Conservation (phyloP, 2,797 vertebrate genomes). For the Periparus ater region DNA sequence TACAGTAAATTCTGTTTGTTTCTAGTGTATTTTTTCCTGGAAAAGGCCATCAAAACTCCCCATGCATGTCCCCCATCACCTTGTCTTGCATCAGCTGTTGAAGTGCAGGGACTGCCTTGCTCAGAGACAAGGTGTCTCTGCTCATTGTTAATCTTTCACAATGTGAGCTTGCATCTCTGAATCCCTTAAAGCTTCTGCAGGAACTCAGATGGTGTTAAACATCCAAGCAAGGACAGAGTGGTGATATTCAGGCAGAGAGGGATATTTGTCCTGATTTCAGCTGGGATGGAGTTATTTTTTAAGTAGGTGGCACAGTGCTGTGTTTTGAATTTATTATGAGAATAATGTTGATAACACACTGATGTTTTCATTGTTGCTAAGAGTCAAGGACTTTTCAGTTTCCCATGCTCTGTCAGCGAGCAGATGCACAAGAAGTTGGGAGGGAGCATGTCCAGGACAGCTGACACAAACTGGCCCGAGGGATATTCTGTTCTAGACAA, state of each 20-base stretch:
- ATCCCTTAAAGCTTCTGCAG: background rate
- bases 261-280: background rate
- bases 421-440: background rate
- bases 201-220: background rate
- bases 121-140: background rate
- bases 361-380: background rate
- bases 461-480: background rate
- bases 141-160: background rate
- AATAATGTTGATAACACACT: background rate
- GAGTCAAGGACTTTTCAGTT: background rate
- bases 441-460: background rate
- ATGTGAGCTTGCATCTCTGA: background rate
- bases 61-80: too few relatives aligned
- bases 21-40: background rate
- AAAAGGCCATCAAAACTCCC: background rate
- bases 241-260: background rate
- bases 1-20: background rate
- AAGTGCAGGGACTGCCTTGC: background rate
- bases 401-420: background rate
- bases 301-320: background rate
- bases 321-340: background rate
- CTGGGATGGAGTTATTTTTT: background rate
- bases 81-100: background rate
- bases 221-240: background rate
- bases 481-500: background rate